Evolutionary conservation across 2,113 vertebrate genomes (phyloP).

Genomic region (Prunella himalayana): DNA sequence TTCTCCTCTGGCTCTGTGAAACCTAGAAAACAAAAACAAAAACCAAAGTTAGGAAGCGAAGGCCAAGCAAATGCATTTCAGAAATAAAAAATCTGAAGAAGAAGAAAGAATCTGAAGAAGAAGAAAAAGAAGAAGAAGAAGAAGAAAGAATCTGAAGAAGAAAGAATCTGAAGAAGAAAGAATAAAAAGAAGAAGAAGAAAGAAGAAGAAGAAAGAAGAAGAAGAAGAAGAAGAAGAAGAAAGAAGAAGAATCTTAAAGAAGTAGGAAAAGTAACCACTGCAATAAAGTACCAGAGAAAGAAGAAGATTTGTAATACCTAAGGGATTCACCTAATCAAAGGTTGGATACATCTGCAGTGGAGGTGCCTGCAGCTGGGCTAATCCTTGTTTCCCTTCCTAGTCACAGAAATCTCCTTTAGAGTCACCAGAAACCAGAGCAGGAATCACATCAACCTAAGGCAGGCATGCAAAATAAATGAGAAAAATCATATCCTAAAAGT

Average conservation of each 20-base stretch:
- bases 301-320: neutral
- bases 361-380: neutral
- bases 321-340: neutral
- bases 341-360: neutral
- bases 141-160: neutral
- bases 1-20: neutral
- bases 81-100: neutral
- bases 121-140: neutral
- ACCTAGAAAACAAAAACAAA: neutral
- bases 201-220: neutral
- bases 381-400: neutral
- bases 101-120: neutral
- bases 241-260: neutral
- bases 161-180: too few relatives aligned
- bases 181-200: neutral
- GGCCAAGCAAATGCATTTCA: neutral
- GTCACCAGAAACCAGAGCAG: neutral
- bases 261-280: neutral
- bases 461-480: neutral
- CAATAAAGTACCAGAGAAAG: neutral
- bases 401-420: neutral
- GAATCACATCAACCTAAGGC: neutral
- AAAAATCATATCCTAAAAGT: neutral
- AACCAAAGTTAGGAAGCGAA: neutral
- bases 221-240: neutral